Evolutionary conservation across 1,140 invertebrate species (phyloP).

Genomic region (Caligus rogercresseyi): DNA sequence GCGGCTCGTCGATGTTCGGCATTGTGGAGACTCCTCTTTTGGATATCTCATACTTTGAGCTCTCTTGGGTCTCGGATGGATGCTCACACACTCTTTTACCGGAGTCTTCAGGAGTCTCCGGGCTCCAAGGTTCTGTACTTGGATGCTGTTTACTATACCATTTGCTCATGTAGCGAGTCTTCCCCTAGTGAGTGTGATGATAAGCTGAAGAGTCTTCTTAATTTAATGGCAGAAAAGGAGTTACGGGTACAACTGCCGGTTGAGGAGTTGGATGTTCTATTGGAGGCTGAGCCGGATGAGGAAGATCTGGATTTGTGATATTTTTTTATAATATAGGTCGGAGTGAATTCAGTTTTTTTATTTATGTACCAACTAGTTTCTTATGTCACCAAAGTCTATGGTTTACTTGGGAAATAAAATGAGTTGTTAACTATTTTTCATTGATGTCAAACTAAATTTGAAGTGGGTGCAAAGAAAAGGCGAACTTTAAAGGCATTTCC

Average conservation of each 20-base stretch:
- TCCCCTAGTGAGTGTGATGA: background rate
- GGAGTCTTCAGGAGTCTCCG: slow-evolving; percentile 30
- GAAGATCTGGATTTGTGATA: background rate
- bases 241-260: slow-evolving; percentile 27
- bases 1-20: background rate
- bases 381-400: background rate
- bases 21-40: background rate
- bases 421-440: too few species aligned
- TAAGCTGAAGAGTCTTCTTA: slow-evolving; percentile 27
- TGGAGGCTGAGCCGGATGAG: background rate
- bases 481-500: too few species aligned
- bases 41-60: background rate
- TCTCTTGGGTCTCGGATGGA: slow-evolving; percentile 12
- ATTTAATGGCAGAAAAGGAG: slow-evolving; percentile 31
- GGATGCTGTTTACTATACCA: slow-evolving; percentile 27
- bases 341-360: background rate
- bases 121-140: slow-evolving; percentile 30
- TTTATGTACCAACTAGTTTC: background rate
- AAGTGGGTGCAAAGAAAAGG: too few species aligned
- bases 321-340: background rate
- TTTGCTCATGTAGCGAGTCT: slow-evolving; percentile 14
- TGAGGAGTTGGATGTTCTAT: slow-evolving; percentile 6
- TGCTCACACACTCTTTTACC: slow-evolving; percentile 27
- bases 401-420: background rate
- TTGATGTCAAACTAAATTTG: too few species aligned